These are phyloP conservation scores for Eubasilissa regina DNA, from an alignment of 1,140 invertebrate genomes.

Conservation along the genomic window DNA sequence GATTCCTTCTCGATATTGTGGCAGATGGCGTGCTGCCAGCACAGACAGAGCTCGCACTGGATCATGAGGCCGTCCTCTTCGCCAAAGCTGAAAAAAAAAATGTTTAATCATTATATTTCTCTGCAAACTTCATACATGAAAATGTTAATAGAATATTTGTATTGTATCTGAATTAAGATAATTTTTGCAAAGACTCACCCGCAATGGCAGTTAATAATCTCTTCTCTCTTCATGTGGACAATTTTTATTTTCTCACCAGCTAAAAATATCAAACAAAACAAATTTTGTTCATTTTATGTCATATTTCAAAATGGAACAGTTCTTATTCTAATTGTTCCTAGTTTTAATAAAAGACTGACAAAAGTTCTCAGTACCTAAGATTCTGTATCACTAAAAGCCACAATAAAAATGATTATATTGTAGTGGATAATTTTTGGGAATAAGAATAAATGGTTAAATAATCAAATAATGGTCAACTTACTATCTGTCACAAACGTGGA, in stretches of 20 bases:
- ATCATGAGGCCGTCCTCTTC: slow-evolving; percentile 97
- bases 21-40: slow-evolving; percentile 95
- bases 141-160: too few species aligned
- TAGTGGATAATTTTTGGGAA: too few species aligned
- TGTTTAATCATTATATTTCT: background rate
- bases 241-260: slow-evolving; percentile 78
- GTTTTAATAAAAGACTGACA: too few species aligned
- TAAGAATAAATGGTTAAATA: too few species aligned
- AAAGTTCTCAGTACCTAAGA: too few species aligned
- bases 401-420: too few species aligned
- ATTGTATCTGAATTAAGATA: background rate
- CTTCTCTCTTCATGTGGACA: slow-evolving; percentile 80
- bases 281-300: too few species aligned
- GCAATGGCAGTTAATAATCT: slow-evolving; percentile 92
- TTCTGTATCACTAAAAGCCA: too few species aligned
- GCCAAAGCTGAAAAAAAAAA: slow-evolving; percentile 67
- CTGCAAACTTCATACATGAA: too few species aligned
- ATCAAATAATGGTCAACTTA: too few species aligned
- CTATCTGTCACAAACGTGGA: slow-evolving; percentile 53
- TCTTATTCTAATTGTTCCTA: too few species aligned
- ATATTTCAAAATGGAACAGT: too few species aligned
- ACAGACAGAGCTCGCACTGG: slow-evolving; percentile 93
- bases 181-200: slow-evolving; percentile 63
- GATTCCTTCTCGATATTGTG: slow-evolving; percentile 85
- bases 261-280: slow-evolving; percentile 59